Evolutionary conservation across 2,797 vertebrate genomes (phyloP).

Genomic region (Cygnus olor): DNA sequence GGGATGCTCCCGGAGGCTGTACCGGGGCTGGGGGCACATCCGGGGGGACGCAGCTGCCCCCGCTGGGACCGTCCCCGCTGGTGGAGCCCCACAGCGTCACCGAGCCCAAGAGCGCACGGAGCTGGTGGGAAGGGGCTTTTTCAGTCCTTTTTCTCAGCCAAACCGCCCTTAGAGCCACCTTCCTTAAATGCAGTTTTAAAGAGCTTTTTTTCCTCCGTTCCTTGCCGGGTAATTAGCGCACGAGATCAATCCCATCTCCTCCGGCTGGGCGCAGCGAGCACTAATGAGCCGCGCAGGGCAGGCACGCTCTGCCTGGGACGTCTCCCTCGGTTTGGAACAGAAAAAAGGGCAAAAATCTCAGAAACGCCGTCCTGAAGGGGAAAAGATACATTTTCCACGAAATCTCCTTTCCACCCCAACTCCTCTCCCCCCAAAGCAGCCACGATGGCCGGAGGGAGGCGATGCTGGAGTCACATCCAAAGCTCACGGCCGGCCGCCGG

Average conservation of each 20-base stretch:
- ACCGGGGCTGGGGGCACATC: not conserved
- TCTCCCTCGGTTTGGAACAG: not conserved
- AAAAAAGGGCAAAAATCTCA: not conserved
- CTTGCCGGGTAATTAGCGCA: fast-evolving
- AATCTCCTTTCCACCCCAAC: not conserved
- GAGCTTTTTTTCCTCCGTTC: not conserved
- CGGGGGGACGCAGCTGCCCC: not conserved
- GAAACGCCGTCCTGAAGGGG: fast-evolving
- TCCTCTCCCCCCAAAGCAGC: fast-evolving
- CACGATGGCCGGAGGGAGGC: not conserved
- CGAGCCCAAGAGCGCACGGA: no score
- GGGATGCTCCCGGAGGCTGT: not conserved
- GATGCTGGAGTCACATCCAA: no score
- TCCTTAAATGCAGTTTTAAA: not conserved
- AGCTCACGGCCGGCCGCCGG: no score
- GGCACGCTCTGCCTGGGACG: fast-evolving
- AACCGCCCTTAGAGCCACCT: not conserved
- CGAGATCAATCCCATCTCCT: not conserved
- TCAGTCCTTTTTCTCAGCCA: not conserved
- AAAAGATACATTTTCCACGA: fast-evolving
- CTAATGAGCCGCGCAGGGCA: fast-evolving
- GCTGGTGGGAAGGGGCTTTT: not conserved
- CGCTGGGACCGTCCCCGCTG: no score
- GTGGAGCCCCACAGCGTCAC: not conserved
- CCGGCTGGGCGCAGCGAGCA: not conserved